phyloP scores from a whole-genome alignment of 2,797 vertebrate species.

The Periparus ater region DNA sequence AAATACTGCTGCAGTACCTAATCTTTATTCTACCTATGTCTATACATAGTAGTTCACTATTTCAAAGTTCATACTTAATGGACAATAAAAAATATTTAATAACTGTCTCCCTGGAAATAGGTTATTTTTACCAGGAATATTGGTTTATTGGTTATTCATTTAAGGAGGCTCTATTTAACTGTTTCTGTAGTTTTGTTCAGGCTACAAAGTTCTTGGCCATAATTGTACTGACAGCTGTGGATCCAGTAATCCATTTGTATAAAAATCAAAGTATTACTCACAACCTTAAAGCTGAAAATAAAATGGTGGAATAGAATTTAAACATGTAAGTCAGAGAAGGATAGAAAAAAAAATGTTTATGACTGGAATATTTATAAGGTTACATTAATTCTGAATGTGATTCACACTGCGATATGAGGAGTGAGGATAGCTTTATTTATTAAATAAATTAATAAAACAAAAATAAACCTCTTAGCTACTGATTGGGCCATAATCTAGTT shows the following conservation, averaged over 20 bases:
- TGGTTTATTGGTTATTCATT: neutral
- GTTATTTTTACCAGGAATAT: neutral
- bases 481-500: neutral
- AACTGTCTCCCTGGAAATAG: neutral
- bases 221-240: conserved; percentile 27
- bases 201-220: neutral
- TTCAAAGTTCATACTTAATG: neutral
- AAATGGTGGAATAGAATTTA: neutral
- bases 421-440: neutral
- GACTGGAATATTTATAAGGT: neutral
- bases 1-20: neutral
- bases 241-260: conserved; percentile 33
- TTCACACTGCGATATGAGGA: neutral
- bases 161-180: neutral
- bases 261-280: conserved; percentile 20
- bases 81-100: neutral
- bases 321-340: neutral
- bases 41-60: neutral
- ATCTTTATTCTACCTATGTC: neutral
- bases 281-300: neutral
- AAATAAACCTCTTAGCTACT: neutral
- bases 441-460: too few relatives aligned
- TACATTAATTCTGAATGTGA: neutral
- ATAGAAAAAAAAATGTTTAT: neutral
- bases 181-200: neutral